Base-by-base conservation (phyloP, 2,888 invertebrate species). In the Brachypalpus laphriformis region DNA sequence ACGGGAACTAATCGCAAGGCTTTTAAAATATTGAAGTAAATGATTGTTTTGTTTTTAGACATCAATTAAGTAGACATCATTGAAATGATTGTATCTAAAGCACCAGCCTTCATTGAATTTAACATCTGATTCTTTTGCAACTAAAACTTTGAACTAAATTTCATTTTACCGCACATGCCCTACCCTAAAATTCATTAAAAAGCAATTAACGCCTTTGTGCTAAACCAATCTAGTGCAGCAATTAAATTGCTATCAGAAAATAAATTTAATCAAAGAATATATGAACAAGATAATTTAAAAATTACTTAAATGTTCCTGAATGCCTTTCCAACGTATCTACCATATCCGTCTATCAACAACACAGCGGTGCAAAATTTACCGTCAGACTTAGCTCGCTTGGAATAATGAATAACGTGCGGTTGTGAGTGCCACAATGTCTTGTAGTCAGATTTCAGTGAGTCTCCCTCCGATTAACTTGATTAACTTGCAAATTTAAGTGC, bases 281-380 rank as follows among this genome's bases (percentile, higher is more conserved):
- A n/a, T 37, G 37, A 47, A 56, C 51, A 80, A 42, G 70, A 54
- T 37, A 57, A 66, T 57, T 66, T 80, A 31, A 7, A 82, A 63
- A 63, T 70, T 77, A 59, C 51, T 82, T 71, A 76, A 82, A 56
- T 59, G 71, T 65, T 71, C 51, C 59, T 65, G 51, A 59, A 51
- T 68, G 49, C 59, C 68, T 49, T 76, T 71, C 63, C 25, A 82
- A 76, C 31, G 51, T 71, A 59, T 76, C 51, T 65, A 51, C 76
- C 65, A 82, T 82, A 82, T 77, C 76, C 65, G 71, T 82, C 82
- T 70, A 71, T 71, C 77, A 71, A 49, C 57, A 34, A 34, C 34
- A 25, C 25, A 65, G 37, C 49, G 70, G 49, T 45, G 37, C 42
- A 49, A 42, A 71, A 71, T 76, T 76, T 59, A 82, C 76, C 63